phyloP scores from a whole-genome alignment of 2,888 invertebrate genomes.

The Drosophila neoperkinsi region DNA sequence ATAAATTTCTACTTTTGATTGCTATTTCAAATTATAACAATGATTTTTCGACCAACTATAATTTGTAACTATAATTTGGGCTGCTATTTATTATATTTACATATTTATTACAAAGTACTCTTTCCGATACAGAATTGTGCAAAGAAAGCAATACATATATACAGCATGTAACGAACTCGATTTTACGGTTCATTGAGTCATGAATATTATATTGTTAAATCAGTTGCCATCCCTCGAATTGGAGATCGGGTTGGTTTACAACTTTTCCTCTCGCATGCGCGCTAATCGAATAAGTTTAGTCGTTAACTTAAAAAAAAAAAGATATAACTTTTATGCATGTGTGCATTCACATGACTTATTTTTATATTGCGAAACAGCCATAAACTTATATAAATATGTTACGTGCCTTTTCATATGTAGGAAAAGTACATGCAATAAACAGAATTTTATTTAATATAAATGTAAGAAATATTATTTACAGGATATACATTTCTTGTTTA shows the following conservation, averaged over 20 bases:
- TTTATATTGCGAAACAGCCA: neutral
- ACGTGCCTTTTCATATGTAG: neutral
- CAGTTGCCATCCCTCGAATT: constrained; percentile 6
- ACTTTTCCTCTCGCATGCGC: neutral
- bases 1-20: neutral
- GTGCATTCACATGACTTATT: constrained; percentile 2
- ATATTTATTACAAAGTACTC: neutral
- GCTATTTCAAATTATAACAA: constrained; percentile 1
- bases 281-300: constrained; percentile 2
- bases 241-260: neutral
- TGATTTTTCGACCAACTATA: neutral
- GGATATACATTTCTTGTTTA: neutral
- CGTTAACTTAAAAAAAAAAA: neutral
- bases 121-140: neutral
- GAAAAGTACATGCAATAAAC: neutral
- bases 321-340: neutral
- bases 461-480: neutral
- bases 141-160: neutral
- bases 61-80: neutral
- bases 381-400: neutral
- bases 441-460: neutral
- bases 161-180: neutral
- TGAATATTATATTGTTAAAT: neutral
- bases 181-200: neutral
- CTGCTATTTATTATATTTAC: neutral